These are phyloP conservation scores for Phaenicophaeus curvirostris DNA, from an alignment of 2,797 vertebrate species.

Conservation along the genomic window DNA sequence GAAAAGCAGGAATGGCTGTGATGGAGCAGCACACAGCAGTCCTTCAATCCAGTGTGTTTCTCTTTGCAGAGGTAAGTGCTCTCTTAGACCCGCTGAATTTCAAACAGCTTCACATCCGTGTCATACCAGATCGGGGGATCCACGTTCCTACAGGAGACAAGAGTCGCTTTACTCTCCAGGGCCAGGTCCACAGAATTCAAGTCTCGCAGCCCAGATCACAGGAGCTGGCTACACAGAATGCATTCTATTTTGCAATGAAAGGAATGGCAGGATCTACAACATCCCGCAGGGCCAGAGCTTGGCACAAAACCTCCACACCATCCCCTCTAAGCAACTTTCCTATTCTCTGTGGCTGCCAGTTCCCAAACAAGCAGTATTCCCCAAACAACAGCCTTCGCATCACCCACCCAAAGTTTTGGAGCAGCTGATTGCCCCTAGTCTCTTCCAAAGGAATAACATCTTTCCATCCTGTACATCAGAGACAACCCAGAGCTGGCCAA, in stretches of 20 bases:
- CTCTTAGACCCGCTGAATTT: conserved; percentile 94
- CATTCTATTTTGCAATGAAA: neutral
- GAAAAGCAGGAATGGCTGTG: conserved; percentile 69
- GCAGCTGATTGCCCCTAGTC: neutral
- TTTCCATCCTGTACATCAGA: neutral
- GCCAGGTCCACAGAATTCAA: neutral
- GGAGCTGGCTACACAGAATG: neutral
- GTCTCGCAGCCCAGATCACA: neutral
- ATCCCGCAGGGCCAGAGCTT: neutral
- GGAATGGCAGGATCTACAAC: neutral
- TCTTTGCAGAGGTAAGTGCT: conserved; percentile 47
- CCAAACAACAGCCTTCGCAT: neutral
- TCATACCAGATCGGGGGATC: conserved; percentile 98
- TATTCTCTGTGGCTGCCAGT: neutral
- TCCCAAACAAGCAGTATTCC: neutral
- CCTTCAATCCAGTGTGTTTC: conserved; percentile 68
- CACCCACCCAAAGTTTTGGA: neutral
- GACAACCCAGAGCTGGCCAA: neutral
- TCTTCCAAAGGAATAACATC: neutral
- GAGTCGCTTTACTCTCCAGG: neutral
- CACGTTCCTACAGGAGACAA: conserved; percentile 85
- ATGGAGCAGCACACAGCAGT: conserved; percentile 60
- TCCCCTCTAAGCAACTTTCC: neutral
- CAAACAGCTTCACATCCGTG: conserved; percentile 96
- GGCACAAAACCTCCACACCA: neutral